Evolutionary conservation across 2,797 vertebrate species (phyloP).

Genomic region (Rachycentron canadum): DNA sequence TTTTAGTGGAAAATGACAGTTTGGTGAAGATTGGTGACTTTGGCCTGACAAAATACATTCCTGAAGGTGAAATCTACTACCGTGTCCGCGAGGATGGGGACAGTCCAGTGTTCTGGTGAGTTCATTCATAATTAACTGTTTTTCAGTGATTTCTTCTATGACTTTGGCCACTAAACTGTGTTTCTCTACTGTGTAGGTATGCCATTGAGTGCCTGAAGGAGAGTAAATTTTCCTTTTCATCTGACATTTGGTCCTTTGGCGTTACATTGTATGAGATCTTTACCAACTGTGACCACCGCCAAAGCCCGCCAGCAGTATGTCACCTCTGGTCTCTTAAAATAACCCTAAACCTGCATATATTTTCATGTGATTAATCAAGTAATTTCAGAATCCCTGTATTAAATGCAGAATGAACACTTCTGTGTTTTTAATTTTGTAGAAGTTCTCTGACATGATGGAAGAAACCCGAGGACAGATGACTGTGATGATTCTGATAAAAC

Average conservation of each 20-base stretch:
- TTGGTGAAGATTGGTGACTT: conserved; percentile 96
- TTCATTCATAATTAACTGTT: conserved; percentile 4
- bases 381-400: not conserved
- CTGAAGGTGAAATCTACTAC: conserved; percentile 92
- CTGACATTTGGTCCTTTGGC: conserved; percentile 96
- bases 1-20: conserved; percentile 91
- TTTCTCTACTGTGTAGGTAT: conserved; percentile 84
- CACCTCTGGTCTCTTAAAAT: not conserved
- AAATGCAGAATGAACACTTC: not conserved
- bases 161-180: conserved; percentile 12
- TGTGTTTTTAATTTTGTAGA: conserved; percentile 81
- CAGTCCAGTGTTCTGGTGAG: conserved; percentile 95
- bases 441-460: conserved; percentile 89
- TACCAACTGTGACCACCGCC: conserved; percentile 87
- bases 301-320: conserved; percentile 90
- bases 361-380: not conserved
- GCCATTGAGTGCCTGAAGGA: conserved; percentile 94
- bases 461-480: conserved; percentile 87
- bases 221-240: conserved; percentile 93
- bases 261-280: conserved; percentile 95
- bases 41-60: conserved; percentile 93
- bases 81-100: conserved; percentile 91
- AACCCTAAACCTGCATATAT: not conserved
- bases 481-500: conserved; percentile 84
- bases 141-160: not conserved